Conservation (phyloP, 1,140 invertebrate species). For the Paraescarpia echinospica region DNA sequence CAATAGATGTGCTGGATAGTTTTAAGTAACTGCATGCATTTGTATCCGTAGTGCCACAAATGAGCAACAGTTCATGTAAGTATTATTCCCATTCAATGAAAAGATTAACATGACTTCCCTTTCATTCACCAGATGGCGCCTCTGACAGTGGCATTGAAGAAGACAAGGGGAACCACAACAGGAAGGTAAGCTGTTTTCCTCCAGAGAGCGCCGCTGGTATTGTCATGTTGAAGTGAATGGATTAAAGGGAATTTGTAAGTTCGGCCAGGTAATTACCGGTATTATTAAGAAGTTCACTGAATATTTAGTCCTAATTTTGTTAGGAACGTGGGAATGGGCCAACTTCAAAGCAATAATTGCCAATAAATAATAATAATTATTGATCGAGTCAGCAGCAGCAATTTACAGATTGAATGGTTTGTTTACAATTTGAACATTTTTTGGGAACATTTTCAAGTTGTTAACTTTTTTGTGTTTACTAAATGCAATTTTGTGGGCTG, state of each 20-base stretch:
- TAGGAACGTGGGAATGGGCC: too few relatives aligned
- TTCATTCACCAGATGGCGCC: constrained; percentile 3
- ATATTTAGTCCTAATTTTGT: too few relatives aligned
- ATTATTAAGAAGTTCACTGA: too few relatives aligned
- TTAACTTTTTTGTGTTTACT: too few relatives aligned
- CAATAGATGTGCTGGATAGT: not conserved
- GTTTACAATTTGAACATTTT: too few relatives aligned
- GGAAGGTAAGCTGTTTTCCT: not conserved
- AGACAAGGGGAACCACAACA: not conserved
- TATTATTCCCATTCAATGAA: not conserved
- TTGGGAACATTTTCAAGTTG: too few relatives aligned
- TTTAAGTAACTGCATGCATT: not conserved
- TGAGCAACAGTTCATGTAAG: not conserved
- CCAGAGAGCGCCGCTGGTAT: not conserved
- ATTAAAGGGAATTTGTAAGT: not conserved
- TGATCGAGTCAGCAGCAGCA: too few relatives aligned
- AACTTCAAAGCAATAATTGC: too few relatives aligned
- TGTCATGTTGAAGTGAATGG: not conserved
- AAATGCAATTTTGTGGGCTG: too few relatives aligned
- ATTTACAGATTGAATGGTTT: too few relatives aligned
- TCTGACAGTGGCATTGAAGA: not conserved
- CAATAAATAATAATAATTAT: too few relatives aligned
- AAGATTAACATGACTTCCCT: not conserved
- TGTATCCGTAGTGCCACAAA: not conserved
- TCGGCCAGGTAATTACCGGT: too few relatives aligned